Conservation (phyloP, 2,888 invertebrate species). For the Chalcosyrphus nemorum region DNA sequence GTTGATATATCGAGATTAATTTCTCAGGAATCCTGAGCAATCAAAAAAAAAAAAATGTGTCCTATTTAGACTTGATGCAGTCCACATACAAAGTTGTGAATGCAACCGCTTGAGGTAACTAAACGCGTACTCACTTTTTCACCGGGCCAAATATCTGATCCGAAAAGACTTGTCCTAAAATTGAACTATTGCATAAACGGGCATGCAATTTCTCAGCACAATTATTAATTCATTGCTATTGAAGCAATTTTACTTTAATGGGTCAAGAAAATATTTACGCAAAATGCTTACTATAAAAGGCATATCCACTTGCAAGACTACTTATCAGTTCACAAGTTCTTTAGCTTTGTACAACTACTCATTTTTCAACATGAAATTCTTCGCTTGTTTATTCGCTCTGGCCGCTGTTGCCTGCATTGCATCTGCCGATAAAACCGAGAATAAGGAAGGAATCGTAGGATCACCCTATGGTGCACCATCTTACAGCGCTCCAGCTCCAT, state of each 20-base stretch:
- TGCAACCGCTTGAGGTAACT: too few relatives aligned
- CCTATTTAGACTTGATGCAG: too few relatives aligned
- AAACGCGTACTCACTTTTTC: background rate
- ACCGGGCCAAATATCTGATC: background rate
- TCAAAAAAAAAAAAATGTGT: background rate
- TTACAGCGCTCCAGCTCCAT: conserved; percentile 73
- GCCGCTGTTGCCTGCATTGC: conserved; percentile 75
- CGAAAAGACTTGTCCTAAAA: background rate
- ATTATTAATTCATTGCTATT: conserved; percentile 7
- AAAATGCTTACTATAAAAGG: conserved; percentile 43
- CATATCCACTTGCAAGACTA: background rate
- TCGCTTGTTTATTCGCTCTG: conserved; percentile 76
- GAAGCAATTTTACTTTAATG: background rate
- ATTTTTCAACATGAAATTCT: conserved; percentile 77
- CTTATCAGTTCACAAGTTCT: conserved; percentile 54
- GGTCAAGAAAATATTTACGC: background rate
- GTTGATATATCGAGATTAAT: too few relatives aligned
- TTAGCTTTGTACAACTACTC: conserved; percentile 18
- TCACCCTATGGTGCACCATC: conserved; percentile 73
- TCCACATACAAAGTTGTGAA: too few relatives aligned
- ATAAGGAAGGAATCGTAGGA: conserved; percentile 54
- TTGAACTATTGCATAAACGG: background rate
- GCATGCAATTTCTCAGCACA: background rate
- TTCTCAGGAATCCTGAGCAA: too few relatives aligned
- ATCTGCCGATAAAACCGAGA: conserved; percentile 74